Percentiles rank a stretch among this genome's conserved stretches.
These are phyloP conservation scores for Sebastes minor DNA, from an alignment of 2,797 vertebrate genomes.

Conservation along the genomic window DNA sequence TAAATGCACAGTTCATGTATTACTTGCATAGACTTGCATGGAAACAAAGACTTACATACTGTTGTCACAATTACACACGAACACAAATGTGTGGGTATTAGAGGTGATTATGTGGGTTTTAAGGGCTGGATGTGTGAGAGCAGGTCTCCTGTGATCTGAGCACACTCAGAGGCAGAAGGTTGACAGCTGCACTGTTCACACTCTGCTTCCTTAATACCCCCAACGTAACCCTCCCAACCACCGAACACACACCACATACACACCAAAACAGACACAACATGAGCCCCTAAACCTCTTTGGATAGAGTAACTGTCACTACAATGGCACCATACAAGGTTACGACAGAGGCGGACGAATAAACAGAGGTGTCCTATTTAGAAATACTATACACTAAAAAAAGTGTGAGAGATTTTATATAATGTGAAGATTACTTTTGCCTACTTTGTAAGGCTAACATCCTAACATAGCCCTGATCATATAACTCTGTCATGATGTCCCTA, in stretches of 20 bases:
- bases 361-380: not conserved
- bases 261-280: conserved; percentile 18
- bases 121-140: conserved; percentile 39
- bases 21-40: not conserved
- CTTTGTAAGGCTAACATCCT: conserved; percentile 6
- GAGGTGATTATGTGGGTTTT: conserved; percentile 63
- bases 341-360: not conserved
- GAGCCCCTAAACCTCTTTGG: conserved; percentile 25
- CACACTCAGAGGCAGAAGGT: conserved; percentile 47
- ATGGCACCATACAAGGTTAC: not conserved
- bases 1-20: not conserved
- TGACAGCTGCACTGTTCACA: conserved; percentile 68
- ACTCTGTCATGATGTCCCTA: conserved; percentile 16
- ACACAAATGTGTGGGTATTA: conserved; percentile 51
- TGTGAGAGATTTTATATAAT: not conserved
- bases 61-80: not conserved
- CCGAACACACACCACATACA: conserved; percentile 8
- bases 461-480: not conserved
- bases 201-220: conserved; percentile 63
- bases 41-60: conserved; percentile 17
- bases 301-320: conserved; percentile 7
- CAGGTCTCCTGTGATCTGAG: conserved; percentile 48
- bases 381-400: not conserved
- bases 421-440: too few species aligned
- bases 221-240: not conserved